A percentile compares a stretch with the other conserved stretches of the same genome.
These are phyloP conservation scores for Malurus melanocephalus DNA, from an alignment of 2,113 vertebrate genomes.

Conservation along the genomic window DNA sequence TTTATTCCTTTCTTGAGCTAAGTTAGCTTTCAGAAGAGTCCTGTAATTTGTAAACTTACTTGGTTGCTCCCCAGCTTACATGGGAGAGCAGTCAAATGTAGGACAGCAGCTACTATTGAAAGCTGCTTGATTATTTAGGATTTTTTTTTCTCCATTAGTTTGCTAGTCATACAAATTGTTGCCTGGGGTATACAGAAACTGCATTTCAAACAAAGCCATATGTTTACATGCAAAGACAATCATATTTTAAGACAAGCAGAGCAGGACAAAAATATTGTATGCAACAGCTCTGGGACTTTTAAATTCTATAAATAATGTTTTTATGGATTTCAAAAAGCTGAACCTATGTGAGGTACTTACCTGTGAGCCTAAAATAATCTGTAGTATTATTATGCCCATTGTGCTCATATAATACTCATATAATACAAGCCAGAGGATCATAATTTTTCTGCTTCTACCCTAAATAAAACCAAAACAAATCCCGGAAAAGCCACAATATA, in stretches of 20 bases:
- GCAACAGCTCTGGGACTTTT: background rate
- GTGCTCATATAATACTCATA: background rate
- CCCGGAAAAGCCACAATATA: background rate
- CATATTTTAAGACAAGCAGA: background rate
- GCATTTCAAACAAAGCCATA: background rate
- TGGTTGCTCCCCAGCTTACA: background rate
- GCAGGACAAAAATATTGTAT: background rate
- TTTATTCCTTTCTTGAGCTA: background rate
- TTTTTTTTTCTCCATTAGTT: background rate
- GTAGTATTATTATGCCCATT: background rate
- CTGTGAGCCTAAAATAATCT: background rate
- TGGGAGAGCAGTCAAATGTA: too few species aligned
- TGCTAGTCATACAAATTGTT: background rate
- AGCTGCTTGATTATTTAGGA: background rate
- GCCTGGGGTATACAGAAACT: background rate
- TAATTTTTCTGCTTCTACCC: background rate
- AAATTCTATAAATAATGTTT: background rate
- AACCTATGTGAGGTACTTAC: background rate
- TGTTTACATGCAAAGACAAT: background rate
- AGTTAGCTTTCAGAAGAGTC: background rate
- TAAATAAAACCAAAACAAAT: background rate
- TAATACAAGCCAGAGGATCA: background rate
- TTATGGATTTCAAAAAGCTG: background rate
- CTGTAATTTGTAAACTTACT: background rate
- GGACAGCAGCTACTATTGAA: background rate